Evolutionary conservation across 2,113 vertebrate genomes (phyloP), one percentile per base, ranked within the genome.

Genomic region (Petrocephalus microphthalmus): DNA sequence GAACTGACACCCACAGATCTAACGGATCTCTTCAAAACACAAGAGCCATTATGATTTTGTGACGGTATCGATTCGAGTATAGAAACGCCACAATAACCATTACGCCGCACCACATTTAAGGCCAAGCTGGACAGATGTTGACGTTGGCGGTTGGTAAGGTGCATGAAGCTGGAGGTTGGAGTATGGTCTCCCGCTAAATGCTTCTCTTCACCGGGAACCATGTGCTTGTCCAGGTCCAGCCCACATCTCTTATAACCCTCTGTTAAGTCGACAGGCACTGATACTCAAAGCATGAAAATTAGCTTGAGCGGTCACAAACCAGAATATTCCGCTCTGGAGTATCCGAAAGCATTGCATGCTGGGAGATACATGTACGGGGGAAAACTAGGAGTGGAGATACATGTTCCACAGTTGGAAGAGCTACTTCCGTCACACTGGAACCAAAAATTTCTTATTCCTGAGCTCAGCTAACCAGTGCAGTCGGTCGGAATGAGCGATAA

Each of bases 401-500:
- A 47, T 83, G 33, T 1, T 83, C 3, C 17, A 20, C 19, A n/a
- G 81, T 45, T 10, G 81, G 81, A 49, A 83, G 81, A 49, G 19
- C 37, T n/a, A 3, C 42, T 83, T 47, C 45, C 19, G 8, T 83
- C 49, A 47, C 37, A 25, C 42, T 49, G 19, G 19, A 49, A 42
- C 81, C 81, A n/a, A 83, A 83, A 49, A n/a, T 42, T 49, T 42
- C 20, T 83, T 83, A 83, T 47, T 83, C 42, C 81, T 47, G 81
- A 45, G 81, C 45, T 83, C 81, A 45, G 45, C 81, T 83, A 83
- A 83, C 42, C 81, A n/a, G 45, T 47, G 81, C 42, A 49, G 81
- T 47, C 81, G 49, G 81, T 83, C n/a, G 45, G 45, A 83, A 83
- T 83, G 81, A 83, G 45, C 81, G 45, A 83, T 83, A 25, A 57